Conservation (phyloP, 2,888 invertebrate species). For the Tetheella fluctuosa region DNA sequence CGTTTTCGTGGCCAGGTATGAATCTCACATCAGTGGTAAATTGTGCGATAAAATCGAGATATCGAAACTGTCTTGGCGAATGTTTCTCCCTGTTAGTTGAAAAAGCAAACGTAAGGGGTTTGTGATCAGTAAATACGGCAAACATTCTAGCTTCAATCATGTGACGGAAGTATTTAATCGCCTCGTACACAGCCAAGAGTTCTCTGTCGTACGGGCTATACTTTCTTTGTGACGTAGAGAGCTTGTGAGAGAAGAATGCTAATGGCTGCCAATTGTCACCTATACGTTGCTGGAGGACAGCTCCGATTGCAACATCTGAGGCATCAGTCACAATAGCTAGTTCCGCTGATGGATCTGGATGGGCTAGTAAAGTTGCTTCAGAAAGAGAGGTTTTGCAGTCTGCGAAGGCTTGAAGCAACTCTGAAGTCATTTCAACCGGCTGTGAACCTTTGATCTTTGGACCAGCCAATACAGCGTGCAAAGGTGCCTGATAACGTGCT, state of each 20-base stretch:
- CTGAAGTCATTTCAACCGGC: background rate
- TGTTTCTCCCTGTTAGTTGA: slow-evolving; percentile 3
- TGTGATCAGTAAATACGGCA: background rate
- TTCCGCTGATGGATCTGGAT: slow-evolving; percentile 9
- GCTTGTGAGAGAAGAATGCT: too few species aligned
- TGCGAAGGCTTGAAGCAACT: background rate
- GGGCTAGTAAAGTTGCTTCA: slow-evolving; percentile 1
- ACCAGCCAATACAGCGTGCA: background rate
- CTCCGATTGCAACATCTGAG: too few species aligned
- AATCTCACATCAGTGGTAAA: too few species aligned
- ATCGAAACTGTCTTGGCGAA: slow-evolving; percentile 21
- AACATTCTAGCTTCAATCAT: background rate
- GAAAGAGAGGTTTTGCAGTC: slow-evolving; percentile 2
- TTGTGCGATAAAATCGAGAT: too few species aligned
- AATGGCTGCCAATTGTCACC: too few species aligned
- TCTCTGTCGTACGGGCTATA: background rate
- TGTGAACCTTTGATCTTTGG: background rate
- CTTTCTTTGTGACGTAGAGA: background rate
- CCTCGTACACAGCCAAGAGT: background rate
- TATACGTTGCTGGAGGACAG: too few species aligned
- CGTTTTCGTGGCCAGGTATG: too few species aligned
- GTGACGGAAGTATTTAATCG: background rate
- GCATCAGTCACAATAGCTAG: slow-evolving; percentile 18
- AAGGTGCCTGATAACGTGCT: background rate
- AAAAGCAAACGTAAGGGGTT: background rate